A percentile compares a stretch with the other conserved stretches of the same genome.
phyloP scores from a whole-genome alignment of 2,797 vertebrate genomes.

The Fratercula arctica region DNA sequence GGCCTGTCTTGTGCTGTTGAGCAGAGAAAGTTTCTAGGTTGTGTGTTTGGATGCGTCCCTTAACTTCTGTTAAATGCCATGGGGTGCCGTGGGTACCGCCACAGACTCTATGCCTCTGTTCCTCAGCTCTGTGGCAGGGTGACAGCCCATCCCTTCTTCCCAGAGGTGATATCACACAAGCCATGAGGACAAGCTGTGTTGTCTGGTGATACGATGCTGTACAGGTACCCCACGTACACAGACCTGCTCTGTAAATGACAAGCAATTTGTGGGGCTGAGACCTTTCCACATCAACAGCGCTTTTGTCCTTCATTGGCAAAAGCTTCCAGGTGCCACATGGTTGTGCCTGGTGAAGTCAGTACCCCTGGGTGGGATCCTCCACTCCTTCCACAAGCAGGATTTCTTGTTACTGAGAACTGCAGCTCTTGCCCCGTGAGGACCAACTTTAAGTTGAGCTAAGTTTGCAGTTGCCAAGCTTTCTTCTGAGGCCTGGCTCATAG shows the following conservation, averaged over 20 bases:
- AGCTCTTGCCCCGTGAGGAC: neutral
- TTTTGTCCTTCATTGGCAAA: neutral
- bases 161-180: neutral
- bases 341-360: neutral
- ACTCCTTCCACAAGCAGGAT: constrained; percentile 9
- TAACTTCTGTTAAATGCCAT: neutral
- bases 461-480: neutral
- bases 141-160: neutral
- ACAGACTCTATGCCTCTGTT: neutral
- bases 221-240: neutral
- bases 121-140: neutral
- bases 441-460: neutral
- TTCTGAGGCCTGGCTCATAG: neutral
- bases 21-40: neutral
- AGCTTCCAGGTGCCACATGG: neutral
- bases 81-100: neutral
- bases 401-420: neutral
- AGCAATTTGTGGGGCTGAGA: neutral
- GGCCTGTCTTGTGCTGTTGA: neutral
- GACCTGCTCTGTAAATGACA: neutral
- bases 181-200: neutral
- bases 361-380: neutral
- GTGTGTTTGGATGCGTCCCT: neutral
- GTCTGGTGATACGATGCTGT: neutral
- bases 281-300: neutral